Evolutionary conservation across 2,888 invertebrate species (phyloP).

Genomic region (Caenorhabditis sp.): DNA sequence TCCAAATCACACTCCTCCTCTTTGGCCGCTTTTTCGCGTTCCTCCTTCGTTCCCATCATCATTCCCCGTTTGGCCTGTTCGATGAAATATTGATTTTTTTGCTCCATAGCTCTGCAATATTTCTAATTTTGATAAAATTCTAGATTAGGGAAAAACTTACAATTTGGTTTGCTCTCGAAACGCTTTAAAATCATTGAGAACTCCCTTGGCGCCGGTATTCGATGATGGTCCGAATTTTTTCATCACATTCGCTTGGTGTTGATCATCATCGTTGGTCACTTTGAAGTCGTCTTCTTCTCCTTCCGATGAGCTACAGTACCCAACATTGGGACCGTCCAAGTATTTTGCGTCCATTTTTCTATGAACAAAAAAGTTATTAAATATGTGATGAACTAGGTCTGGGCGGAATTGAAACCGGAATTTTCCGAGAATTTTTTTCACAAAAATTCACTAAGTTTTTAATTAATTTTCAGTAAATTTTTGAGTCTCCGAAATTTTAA

Average conservation of each 20-base stretch:
- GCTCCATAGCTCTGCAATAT: constrained; percentile 21
- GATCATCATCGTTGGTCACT: constrained; percentile 51
- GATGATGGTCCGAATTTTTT: constrained; percentile 28
- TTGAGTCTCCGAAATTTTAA: too few species aligned
- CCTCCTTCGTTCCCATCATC: constrained; percentile 42
- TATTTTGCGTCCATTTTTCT: constrained; percentile 60
- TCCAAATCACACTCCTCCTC: constrained; percentile 49
- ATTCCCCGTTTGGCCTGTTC: constrained; percentile 46
- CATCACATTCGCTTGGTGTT: constrained; percentile 54
- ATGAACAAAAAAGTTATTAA: too few species aligned
- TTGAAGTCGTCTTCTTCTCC: constrained; percentile 61
- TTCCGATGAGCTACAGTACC: constrained; percentile 69
- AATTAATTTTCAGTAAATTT: too few species aligned
- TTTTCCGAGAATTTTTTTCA: too few species aligned
- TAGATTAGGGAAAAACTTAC: constrained; percentile 16
- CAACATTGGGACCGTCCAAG: constrained; percentile 64
- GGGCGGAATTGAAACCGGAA: too few species aligned
- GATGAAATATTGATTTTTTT: constrained; percentile 27
- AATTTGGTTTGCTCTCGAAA: constrained; percentile 39
- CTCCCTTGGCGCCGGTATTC: constrained; percentile 57
- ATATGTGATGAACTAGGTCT: too few species aligned
- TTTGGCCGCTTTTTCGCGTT: constrained; percentile 37
- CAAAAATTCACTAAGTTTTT: too few species aligned
- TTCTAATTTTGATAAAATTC: too few species aligned
- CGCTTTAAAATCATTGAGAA: constrained; percentile 45